Conservation (phyloP, 2,797 vertebrate genomes). For the Sebastes flavidus region DNA sequence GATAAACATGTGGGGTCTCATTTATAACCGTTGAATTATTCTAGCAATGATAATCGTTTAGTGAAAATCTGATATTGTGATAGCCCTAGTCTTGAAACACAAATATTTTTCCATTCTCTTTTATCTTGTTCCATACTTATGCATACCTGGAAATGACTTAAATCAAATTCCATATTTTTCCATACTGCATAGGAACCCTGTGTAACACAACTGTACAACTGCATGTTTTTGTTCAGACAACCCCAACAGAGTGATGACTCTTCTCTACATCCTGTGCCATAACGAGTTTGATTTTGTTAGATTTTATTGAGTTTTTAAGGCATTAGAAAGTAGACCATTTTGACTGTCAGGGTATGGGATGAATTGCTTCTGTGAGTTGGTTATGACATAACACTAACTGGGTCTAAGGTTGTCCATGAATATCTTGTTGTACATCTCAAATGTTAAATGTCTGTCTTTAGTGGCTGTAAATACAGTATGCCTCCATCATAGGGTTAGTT, state of each 20-base stretch:
- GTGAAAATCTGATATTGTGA: too few relatives aligned
- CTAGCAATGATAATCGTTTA: too few relatives aligned
- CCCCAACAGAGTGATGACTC: neutral
- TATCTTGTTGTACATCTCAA: neutral
- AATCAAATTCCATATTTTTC: too few relatives aligned
- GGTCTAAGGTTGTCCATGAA: neutral
- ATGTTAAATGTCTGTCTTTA: neutral
- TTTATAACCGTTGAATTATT: too few relatives aligned
- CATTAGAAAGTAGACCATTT: neutral
- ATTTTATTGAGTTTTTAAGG: neutral
- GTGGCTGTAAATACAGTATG: neutral
- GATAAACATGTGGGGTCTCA: too few relatives aligned
- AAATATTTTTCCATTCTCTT: too few relatives aligned
- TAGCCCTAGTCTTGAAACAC: too few relatives aligned
- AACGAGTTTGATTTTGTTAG: neutral
- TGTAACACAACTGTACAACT: neutral
- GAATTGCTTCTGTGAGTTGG: neutral
- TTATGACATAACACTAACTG: neutral
- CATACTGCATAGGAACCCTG: too few relatives aligned
- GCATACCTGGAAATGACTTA: too few relatives aligned
- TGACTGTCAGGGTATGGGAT: neutral
- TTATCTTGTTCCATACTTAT: too few relatives aligned
- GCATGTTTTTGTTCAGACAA: neutral
- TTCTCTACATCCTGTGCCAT: neutral
- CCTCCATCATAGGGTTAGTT: neutral